Percentiles rank a stretch among this genome's conserved stretches.
Conservation (phyloP, 2,797 vertebrate species). For the Antennarius maculatus region DNA sequence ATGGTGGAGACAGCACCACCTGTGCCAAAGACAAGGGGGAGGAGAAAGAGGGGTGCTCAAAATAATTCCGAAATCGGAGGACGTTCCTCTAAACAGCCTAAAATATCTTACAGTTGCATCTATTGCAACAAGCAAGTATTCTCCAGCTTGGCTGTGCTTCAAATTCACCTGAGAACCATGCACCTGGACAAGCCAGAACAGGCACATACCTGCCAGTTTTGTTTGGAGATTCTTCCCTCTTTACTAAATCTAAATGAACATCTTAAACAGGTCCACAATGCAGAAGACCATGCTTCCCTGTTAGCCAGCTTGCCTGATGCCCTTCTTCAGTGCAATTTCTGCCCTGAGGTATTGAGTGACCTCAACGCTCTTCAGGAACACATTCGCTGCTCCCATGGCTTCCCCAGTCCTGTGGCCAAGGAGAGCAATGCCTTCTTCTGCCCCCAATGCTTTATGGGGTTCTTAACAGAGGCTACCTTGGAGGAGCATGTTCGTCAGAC, state of each 20-base stretch:
- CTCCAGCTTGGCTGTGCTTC: conserved; percentile 94
- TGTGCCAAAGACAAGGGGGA: conserved; percentile 89
- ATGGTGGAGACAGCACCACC: conserved; percentile 92
- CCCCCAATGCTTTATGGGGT: conserved; percentile 99
- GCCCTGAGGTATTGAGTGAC: conserved; percentile 93
- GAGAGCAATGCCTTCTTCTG: conserved; percentile 99
- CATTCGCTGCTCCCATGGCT: conserved; percentile 96
- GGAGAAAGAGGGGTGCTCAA: conserved; percentile 91
- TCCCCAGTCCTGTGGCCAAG: conserved; percentile 93
- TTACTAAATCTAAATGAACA: conserved; percentile 98
- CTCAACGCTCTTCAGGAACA: conserved; percentile 98
- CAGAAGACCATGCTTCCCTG: conserved; percentile 88
- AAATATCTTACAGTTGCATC: conserved; percentile 96
- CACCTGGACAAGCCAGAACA: conserved; percentile 98
- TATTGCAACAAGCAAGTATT: conserved; percentile 98
- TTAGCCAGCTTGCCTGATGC: conserved; percentile 90
- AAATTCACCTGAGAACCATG: conserved; percentile 98
- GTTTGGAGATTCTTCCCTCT: conserved; percentile 95
- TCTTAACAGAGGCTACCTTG: conserved; percentile 95
- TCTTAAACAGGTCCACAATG: conserved; percentile 95
- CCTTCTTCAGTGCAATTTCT: conserved; percentile 98
- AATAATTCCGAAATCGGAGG: conserved; percentile 88
- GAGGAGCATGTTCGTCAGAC: conserved; percentile 98
- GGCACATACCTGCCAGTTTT: conserved; percentile 97
- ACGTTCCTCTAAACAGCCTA: conserved; percentile 90